Base-by-base conservation (phyloP, 2,113 vertebrate species). In the Crotalus viridis region DNA sequence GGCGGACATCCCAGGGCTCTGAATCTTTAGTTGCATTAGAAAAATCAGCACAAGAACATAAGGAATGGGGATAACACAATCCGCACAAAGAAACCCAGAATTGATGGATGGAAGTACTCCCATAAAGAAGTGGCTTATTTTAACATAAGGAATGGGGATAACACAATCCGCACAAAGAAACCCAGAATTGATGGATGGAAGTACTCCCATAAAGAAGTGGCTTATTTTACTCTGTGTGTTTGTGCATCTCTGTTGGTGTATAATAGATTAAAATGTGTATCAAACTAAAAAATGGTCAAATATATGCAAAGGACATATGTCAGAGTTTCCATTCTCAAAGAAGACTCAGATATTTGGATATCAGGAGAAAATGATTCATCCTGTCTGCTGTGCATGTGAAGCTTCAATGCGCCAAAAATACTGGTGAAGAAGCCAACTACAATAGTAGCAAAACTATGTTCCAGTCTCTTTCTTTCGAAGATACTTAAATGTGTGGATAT, bases 241-340 rank as follows among this genome's bases (percentile, higher is more conserved):
- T n/a, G 28, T 15, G 12, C 28, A 13, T 61, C 2, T 61, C 1
- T 61, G 59, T 12, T 1, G 4, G 26, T 61, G 61, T 69, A 69
- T 69, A 64, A 64, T 69, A 28, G 26, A n/a, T 69, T n/a, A 69
- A 69, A n/a, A 69, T n/a, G 28, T 69, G n/a, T 81, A 81, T 21
- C 33, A 81, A 19, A 81, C 21, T 39, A 81, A 39, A 81, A 81
- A 81, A 15, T 39, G 69, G 7, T 81, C 69, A 81, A 39, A 81
- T 39, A 15, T 81, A 81, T 81, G 69, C 69, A 39, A 3, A 81
- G 15, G 33, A 81, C n/a, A 81, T 39, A 8, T 39, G n/a, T 81
- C n/a, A 81, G n/a, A 39, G 15, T 74, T 88, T 46, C 15, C 13
- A 21, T 19, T 54, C 0, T 0, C 86, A n/a, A 52, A 1, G 10